Evolutionary conservation across 1,140 invertebrate genomes (phyloP).

Genomic region (Drosophila repleta): DNA sequence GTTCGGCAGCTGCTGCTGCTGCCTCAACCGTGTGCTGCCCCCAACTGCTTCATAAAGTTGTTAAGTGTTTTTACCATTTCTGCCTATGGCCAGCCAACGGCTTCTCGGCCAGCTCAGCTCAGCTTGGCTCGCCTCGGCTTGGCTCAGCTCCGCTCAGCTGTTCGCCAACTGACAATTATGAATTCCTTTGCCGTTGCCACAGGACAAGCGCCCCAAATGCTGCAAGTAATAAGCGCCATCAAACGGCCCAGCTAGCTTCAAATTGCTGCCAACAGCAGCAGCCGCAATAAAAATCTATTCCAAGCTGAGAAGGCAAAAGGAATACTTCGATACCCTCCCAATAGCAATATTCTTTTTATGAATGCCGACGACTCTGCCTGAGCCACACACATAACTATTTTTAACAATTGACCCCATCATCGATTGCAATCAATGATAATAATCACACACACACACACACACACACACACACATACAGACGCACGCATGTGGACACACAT

Average conservation of each 20-base stretch:
- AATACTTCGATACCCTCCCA: conserved; percentile 6
- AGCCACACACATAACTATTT: conserved; percentile 17
- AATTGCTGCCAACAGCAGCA: conserved; percentile 21
- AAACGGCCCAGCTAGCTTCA: conserved; percentile 14
- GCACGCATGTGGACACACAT: conserved; percentile 1
- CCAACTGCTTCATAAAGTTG: conserved; percentile 47
- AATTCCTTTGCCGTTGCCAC: conserved; percentile 37
- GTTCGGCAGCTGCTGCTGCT: conserved; percentile 6
- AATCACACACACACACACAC: conserved; percentile 11
- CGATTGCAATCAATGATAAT: conserved; percentile 40
- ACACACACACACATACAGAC: no score
- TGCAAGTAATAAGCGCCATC: conserved; percentile 50
- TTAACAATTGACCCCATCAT: conserved; percentile 37
- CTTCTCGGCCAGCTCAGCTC: neutral
- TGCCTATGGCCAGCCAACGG: conserved; percentile 24
- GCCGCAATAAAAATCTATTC: conserved; percentile 14
- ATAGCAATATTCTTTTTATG: conserved; percentile 15
- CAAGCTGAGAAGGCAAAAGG: conserved; percentile 4
- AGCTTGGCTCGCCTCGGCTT: neutral
- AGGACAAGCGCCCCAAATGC: conserved; percentile 22
- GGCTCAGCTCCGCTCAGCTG: conserved; percentile 15
- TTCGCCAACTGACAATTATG: conserved; percentile 47
- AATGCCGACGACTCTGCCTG: neutral
- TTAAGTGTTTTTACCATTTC: conserved; percentile 48
- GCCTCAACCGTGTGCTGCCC: no score